Evolutionary conservation across 2,797 vertebrate genomes (phyloP).

Genomic region (Tenualosa thibaudeaui): DNA sequence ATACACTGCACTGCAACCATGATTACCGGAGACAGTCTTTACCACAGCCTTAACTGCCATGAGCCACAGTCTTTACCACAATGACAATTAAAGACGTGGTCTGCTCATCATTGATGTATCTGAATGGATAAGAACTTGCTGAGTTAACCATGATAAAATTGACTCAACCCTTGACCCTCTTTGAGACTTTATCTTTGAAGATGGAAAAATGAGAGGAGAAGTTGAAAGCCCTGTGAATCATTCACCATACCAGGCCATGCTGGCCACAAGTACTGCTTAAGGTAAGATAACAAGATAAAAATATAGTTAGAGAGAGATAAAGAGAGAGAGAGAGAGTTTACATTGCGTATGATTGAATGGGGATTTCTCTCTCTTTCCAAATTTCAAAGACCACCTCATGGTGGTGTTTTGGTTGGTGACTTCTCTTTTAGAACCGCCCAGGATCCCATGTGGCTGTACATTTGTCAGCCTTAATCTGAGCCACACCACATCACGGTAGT

Average conservation of each 20-base stretch:
- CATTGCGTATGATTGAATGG: neutral
- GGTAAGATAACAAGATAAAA: neutral
- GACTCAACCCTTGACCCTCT: neutral
- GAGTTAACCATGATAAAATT: neutral
- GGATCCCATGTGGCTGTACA: neutral
- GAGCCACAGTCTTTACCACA: neutral
- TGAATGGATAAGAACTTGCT: slow-evolving; percentile 18
- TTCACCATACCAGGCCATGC: neutral
- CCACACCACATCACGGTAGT: neutral
- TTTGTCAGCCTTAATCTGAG: neutral
- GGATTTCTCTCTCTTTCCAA: neutral
- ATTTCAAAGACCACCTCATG: neutral
- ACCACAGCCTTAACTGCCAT: neutral
- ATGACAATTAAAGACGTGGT: neutral
- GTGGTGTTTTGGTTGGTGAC: neutral
- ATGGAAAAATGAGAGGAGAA: neutral
- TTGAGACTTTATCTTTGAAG: neutral
- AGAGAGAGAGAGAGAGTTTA: neutral
- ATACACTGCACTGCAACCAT: slow-evolving; percentile 1
- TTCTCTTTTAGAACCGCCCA: neutral
- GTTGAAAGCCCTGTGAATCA: neutral
- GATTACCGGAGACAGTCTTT: neutral
- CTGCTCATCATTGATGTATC: neutral
- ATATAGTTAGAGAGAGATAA: neutral
- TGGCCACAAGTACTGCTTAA: neutral